Base-by-base conservation (phyloP, 2,797 vertebrate genomes). In the Danio tinwini region DNA sequence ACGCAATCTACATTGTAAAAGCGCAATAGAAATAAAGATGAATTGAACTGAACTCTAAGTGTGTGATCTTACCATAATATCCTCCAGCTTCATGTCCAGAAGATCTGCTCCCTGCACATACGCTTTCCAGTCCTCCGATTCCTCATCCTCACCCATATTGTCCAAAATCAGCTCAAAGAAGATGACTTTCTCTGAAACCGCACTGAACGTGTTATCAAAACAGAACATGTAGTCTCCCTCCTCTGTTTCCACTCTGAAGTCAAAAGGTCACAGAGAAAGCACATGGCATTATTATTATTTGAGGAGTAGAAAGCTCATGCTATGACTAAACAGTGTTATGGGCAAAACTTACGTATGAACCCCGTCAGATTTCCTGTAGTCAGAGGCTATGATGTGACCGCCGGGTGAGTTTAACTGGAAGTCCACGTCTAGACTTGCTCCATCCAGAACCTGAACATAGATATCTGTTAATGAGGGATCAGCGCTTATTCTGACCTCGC, bases 221-320 rank as follows among this genome's bases (percentile, higher is more conserved):
- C 98, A 99, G 91, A 99, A 97, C 96, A 96, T 96, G 90, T 99
- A 99, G 92, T 99, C 98, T 55, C 98, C 97, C 10, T 96, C 95
- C 86, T 96, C 94, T 0, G 96, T 96, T 90, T 99, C 97, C 67
- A 99, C 85, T 13, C 98, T 99, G 90, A 61, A 53, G 76, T 16
- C 50, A 16, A 62, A 8, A 44, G 11, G 19, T 52, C 40, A 64
- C n/a, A 21, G 45, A 40, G 53, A 63, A 3, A 72, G 70, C 17
- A n/a, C 8, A 9, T 1, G n/a, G 40, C n/a, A 49, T 7, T 39
- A 21, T 7, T 39, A 21, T 40, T 8, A 53, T 12, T 59, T 11
- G 6, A 5, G 14, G 44, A 49, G 50, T 40, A 3, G 12, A 10
- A 13, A 8, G 13, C 1, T 50, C 40, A 44, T 7, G 39, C 12